Base-by-base conservation (phyloP, 2,113 vertebrate genomes). In the Lophotis ruficrista region DNA sequence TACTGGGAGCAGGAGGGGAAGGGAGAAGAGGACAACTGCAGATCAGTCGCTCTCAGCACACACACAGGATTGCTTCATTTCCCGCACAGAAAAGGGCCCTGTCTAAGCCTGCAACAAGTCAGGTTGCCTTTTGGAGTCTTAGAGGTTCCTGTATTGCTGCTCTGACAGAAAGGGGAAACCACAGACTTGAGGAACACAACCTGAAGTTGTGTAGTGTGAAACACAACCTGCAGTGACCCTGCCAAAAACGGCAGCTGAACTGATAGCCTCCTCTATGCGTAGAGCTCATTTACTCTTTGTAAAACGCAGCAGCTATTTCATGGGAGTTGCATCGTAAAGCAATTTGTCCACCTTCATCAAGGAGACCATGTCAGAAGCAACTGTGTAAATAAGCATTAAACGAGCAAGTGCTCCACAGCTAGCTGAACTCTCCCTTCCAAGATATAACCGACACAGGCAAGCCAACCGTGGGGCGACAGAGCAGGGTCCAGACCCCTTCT, bases 371-470 rank as follows among this genome's bases (percentile, higher is more conserved):
- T 1, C 33, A 79, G 30, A 72, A 69, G 17, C 28, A 60, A 38
- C 14, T 0, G 7, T 27, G 51, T 2, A 48, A 82, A 53, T 7
- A 25, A 22, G 21, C 7, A 77, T 47, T 2, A 48, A 79, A 53
- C 6, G 23, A 22, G 21, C 7, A 72, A 83, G 38, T 3, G 47
- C 47, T 56, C 25, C 65, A 47, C 0, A 56, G 56, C 43, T 24
- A 47, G 38, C 21, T 23, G 19, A 31, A 13, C 7, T 51, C 28
- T 41, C 41, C 41, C 14, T 41, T 41, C 41, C 41, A 41, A 41
- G 25, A 4, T 9, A 28, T 1, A 38, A 30, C 17, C 35, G 65
- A 5, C 20, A 7, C 5, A 31, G 43, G 5, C 1, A 2, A 89
- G 73, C 0, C 69, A 60, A 33, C 47, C 51, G 14, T 6, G 19